phyloP scores from a whole-genome alignment of 2,113 vertebrate genomes.

The Anhinga rufa region DNA sequence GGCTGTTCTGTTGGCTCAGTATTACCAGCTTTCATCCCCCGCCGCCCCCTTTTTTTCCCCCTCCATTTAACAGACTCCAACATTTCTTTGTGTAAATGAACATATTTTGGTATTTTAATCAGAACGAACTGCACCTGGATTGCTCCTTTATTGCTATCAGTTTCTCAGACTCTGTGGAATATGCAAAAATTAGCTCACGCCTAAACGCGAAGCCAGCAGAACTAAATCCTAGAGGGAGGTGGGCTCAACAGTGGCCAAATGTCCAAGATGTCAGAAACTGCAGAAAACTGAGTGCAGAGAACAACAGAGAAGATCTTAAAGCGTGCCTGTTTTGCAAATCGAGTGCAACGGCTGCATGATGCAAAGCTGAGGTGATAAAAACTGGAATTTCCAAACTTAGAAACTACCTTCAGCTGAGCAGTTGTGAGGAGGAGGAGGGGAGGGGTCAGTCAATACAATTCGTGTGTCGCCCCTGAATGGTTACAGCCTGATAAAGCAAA shows the following conservation, averaged over 20 bases:
- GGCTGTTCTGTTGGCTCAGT: neutral
- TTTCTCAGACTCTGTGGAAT: neutral
- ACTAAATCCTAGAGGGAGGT: neutral
- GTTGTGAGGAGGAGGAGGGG: neutral
- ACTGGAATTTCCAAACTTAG: neutral
- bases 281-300: neutral
- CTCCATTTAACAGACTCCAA: neutral
- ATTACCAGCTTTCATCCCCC: neutral
- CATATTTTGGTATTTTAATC: neutral
- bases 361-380: neutral
- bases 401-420: neutral
- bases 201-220: neutral
- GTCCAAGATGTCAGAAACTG: neutral
- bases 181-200: neutral
- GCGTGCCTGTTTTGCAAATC: neutral
- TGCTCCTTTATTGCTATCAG: neutral
- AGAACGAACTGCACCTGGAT: neutral
- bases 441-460: neutral
- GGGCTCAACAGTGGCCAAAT: neutral
- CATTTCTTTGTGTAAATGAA: neutral
- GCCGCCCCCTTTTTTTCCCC: rapidly evolving
- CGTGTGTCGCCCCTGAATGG: neutral
- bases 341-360: neutral
- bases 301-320: neutral
- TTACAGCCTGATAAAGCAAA: neutral